Base-by-base conservation (phyloP, 2,113 vertebrate genomes). In the Reinhardtius hippoglossoides region DNA sequence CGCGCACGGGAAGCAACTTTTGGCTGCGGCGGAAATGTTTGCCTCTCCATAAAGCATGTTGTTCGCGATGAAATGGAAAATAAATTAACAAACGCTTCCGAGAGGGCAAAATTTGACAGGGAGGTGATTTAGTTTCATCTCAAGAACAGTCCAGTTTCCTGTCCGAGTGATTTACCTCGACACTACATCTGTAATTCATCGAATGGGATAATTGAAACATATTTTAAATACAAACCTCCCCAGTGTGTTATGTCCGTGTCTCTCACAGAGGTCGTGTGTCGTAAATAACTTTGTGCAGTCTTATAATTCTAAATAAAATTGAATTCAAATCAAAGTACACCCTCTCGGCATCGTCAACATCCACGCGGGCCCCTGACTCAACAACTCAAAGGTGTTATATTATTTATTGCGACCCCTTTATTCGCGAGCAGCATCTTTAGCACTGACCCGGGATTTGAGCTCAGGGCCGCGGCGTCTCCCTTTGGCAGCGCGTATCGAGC, bases 1-100 rank as follows among this genome's bases (percentile, higher is more conserved):
- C 56, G 18, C 57, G 64, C 27, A 24, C 74, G 74, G 66, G 72
- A 77, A 71, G 67, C 60, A 68, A 82, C 73, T 73, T 78, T 55
- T 87, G 76, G 81, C 78, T 74, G 40, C 1, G 35, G 60, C 59
- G 61, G 64, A 84, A 84, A 86, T 87, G 66, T 87, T 84, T 81
- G 60, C 57, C 58, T 76, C 70, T 74, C 81, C 72, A 84, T 86
- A 86, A 91, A 89, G 15, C 84, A 83, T 82, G 86, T 78, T 79
- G 80, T 71, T 35, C n/a, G 76, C 81, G 86, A 54, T 80, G 74
- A 77, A 89, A 85, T 73, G 63, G 55, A 88, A 86, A 74, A 77
- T 77, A 82, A 87, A 90, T 89, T 48, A 90, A 78, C 42, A 61
- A 70, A 71, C 23, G 56, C 74, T 75, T 75, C 65, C 26, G 26